These are phyloP conservation scores for Xenopus petersii DNA, from an alignment of 2,797 vertebrate genomes.

Conservation along the genomic window DNA sequence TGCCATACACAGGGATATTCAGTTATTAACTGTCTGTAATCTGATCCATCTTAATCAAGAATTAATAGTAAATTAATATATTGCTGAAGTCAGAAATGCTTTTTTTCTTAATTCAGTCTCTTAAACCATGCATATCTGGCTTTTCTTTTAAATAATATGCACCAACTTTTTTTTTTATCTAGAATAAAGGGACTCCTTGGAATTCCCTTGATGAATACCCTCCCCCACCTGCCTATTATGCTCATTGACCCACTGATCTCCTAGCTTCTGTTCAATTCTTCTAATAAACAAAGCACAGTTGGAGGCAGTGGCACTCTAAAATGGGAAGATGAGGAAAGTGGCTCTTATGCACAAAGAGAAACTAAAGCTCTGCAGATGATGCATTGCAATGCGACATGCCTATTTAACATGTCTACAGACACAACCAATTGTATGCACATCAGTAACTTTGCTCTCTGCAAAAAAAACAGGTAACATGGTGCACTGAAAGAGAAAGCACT, in stretches of 20 bases:
- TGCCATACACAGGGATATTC: too few species aligned
- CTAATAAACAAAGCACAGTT: conserved; percentile 33
- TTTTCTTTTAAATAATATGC: too few species aligned
- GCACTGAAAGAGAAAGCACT: too few species aligned
- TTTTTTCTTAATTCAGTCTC: too few species aligned
- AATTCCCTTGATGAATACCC: conserved; percentile 11
- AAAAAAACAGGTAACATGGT: background rate
- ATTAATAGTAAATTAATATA: too few species aligned
- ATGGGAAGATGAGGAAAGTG: conserved; percentile 3
- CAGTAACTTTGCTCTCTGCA: background rate
- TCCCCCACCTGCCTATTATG: conserved; percentile 43
- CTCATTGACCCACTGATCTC: conserved; percentile 31
- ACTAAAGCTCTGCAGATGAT: background rate
- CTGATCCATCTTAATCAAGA: too few species aligned
- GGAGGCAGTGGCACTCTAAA: conserved; percentile 18
- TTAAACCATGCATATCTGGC: too few species aligned
- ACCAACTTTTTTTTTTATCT: too few species aligned
- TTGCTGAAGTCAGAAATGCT: too few species aligned
- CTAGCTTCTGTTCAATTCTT: conserved; percentile 36
- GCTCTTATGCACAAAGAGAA: conserved; percentile 4
- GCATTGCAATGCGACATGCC: conserved; percentile 9
- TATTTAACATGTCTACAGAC: background rate
- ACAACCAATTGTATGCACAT: background rate
- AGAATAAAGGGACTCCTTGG: background rate
- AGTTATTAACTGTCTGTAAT: too few species aligned